Percentiles rank a stretch among this genome's conserved stretches.
phyloP scores from a whole-genome alignment of 2,888 invertebrate species.

The Cheiracanthium punctorium region DNA sequence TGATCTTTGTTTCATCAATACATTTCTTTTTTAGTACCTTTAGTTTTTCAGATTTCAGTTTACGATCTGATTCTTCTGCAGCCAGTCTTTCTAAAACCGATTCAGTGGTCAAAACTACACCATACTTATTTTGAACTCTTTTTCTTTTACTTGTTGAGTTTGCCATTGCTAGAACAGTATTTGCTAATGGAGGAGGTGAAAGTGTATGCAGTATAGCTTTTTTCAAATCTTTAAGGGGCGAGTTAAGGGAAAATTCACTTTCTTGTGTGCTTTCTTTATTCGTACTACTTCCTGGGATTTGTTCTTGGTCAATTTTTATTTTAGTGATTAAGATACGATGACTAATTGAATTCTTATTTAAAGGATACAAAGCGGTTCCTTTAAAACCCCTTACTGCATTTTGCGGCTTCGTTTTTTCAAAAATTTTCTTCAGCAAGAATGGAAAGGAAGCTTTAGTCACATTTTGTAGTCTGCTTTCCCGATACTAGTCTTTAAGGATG shows the following conservation, averaged over 20 bases:
- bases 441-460: not conserved
- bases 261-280: no score
- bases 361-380: not conserved
- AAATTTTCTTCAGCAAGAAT: not conserved
- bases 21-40: not conserved
- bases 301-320: not conserved
- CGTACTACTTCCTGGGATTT: no score
- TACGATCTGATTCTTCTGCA: not conserved
- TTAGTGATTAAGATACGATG: not conserved
- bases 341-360: not conserved
- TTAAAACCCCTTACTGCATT: not conserved
- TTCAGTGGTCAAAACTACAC: not conserved
- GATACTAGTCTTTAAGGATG: not conserved
- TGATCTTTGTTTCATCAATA: not conserved
- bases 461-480: not conserved
- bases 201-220: not conserved
- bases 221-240: not conserved
- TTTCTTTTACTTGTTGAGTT: conserved; percentile 9
- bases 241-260: not conserved
- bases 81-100: not conserved
- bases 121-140: not conserved
- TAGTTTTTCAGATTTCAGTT: not conserved
- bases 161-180: not conserved
- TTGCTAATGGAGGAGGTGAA: not conserved
- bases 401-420: not conserved